phyloP scores from a whole-genome alignment of 35 echinoderm and acorn worm genomes.

The Lytechinus pictus region DNA sequence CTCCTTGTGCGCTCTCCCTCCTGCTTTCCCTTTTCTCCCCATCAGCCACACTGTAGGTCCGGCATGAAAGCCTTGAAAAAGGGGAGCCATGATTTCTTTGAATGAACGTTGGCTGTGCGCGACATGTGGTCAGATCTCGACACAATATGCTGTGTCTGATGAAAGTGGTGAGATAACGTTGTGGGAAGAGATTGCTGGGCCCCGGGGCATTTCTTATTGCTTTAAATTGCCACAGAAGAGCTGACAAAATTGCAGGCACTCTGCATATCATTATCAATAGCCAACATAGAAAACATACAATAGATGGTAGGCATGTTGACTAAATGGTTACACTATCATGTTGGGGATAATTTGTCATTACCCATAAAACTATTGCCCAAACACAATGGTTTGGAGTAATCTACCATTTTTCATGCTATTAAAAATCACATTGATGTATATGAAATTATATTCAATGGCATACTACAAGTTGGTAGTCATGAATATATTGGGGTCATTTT shows the following conservation, averaged over 20 bases:
- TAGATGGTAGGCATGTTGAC: neutral
- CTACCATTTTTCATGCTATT: neutral
- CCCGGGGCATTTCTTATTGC: neutral
- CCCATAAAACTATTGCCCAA: neutral
- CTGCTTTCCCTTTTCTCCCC: neutral
- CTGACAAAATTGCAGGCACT: neutral
- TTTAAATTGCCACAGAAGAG: slow-evolving; percentile 4
- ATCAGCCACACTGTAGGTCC: neutral
- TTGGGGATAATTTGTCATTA: neutral
- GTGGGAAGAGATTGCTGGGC: neutral
- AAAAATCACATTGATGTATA: neutral
- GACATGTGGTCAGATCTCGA: slow-evolving; percentile 44
- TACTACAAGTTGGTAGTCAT: neutral
- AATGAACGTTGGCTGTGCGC: neutral
- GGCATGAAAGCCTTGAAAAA: slow-evolving; percentile 22
- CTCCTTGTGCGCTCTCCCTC: neutral
- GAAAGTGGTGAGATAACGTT: slow-evolving; percentile 1
- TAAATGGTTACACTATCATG: neutral
- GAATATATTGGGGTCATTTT: neutral
- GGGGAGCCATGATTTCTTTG: slow-evolving; percentile 35
- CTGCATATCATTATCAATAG: slow-evolving; percentile 3
- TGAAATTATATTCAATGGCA: neutral
- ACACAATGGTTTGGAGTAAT: neutral
- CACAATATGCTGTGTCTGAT: slow-evolving; percentile 6
- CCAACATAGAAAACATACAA: neutral